These are phyloP conservation scores for Stigmatopora argus DNA, from an alignment of 2,113 vertebrate genomes.

Conservation along the genomic window DNA sequence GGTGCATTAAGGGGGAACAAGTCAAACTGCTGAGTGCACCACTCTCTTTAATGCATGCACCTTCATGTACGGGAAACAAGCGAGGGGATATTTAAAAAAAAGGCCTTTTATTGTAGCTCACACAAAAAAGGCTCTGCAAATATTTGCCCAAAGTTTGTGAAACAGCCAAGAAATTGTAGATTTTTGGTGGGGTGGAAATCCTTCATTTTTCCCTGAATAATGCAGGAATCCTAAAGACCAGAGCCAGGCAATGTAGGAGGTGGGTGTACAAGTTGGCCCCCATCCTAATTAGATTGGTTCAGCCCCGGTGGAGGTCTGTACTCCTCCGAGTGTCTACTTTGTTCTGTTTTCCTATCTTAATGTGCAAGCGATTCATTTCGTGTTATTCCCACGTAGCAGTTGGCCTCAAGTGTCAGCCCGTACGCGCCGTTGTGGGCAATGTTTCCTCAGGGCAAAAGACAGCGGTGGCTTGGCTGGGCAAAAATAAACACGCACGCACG, in stretches of 20 bases:
- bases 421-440: conserved; percentile 2
- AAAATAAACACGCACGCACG: conserved; percentile 14
- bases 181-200: not conserved
- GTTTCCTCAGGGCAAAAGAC: conserved; percentile 10
- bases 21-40: conserved; percentile 9
- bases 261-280: not conserved
- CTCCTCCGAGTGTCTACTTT: not conserved
- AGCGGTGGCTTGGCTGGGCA: conserved; percentile 22
- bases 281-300: not conserved
- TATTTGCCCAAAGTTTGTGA: not conserved
- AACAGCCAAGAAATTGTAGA: not conserved
- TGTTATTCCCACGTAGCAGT: conserved; percentile 8
- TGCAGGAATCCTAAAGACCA: not conserved
- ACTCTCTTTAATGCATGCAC: conserved; percentile 4
- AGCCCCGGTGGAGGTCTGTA: not conserved
- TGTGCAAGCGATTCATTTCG: conserved; percentile 1
- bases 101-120: not conserved
- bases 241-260: not conserved
- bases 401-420: conserved; percentile 4
- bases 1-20: conserved; percentile 7
- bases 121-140: not conserved
- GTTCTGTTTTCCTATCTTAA: conserved; percentile 2
- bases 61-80: not conserved
- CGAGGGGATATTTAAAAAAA: not conserved
- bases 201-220: not conserved